Evolutionary conservation across 2,888 invertebrate species (phyloP).

Genomic region (Nipponacmea schrenckii): DNA sequence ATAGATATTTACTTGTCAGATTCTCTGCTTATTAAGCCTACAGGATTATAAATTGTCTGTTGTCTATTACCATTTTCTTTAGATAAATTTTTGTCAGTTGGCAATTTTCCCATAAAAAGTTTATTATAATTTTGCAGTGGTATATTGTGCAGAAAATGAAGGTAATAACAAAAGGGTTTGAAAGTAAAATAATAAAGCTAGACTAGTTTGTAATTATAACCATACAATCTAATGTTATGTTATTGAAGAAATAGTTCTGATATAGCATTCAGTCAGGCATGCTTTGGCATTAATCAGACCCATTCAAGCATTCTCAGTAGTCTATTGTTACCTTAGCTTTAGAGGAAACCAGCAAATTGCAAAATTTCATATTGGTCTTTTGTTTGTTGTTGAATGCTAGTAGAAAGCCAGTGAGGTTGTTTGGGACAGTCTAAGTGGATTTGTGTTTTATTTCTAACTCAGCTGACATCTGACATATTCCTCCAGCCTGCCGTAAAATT

Average conservation of each 20-base stretch:
- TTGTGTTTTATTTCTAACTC: background rate
- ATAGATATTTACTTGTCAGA: too few relatives aligned
- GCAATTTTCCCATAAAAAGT: too few relatives aligned
- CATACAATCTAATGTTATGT: background rate
- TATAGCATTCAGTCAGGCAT: slow-evolving; percentile 1
- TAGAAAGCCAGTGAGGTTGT: background rate
- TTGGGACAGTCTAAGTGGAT: slow-evolving; percentile 6
- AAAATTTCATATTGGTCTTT: slow-evolving; percentile 4
- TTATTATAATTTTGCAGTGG: too few relatives aligned
- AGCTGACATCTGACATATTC: slow-evolving; percentile 6
- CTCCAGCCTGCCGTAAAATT: slow-evolving; percentile 8
- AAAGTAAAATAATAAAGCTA: slow-evolving; percentile 5
- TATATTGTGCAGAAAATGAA: background rate
- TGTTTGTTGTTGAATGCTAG: slow-evolving; percentile 2
- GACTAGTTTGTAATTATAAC: background rate
- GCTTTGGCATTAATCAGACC: background rate
- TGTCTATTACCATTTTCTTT: too few relatives aligned
- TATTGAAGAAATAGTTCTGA: background rate
- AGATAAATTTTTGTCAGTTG: too few relatives aligned
- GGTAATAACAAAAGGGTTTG: background rate
- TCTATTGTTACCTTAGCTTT: background rate
- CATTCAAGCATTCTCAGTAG: background rate
- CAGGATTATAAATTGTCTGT: too few relatives aligned
- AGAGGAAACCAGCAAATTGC: slow-evolving; percentile 8
- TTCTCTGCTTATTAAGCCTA: too few relatives aligned